A percentile compares a stretch with the other conserved stretches of the same genome.
These are phyloP conservation scores for Lophochroa leadbeateri DNA, from an alignment of 2,113 vertebrate species.

Conservation along the genomic window DNA sequence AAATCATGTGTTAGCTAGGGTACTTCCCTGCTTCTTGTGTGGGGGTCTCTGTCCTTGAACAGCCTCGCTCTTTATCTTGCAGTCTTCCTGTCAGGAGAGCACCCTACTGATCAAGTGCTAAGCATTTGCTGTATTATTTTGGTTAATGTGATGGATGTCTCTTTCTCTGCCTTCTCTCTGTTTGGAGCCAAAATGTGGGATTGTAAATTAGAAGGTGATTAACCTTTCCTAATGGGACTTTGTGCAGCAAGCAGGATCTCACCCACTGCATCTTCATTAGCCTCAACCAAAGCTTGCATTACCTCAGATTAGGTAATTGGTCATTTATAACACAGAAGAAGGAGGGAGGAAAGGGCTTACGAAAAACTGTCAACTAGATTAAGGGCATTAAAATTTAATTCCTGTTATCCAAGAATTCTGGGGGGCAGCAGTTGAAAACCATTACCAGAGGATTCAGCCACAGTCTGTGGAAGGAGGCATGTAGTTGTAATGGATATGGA, in stretches of 20 bases:
- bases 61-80: neutral
- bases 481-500: neutral
- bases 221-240: conserved; percentile 69
- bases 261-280: conserved; percentile 69
- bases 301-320: conserved; percentile 68
- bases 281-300: conserved; percentile 50
- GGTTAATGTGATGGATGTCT: conserved; percentile 66
- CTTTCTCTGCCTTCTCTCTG: conserved; percentile 43
- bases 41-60: neutral
- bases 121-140: conserved; percentile 37
- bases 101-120: neutral
- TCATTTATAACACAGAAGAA: conserved; percentile 62
- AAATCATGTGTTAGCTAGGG: neutral
- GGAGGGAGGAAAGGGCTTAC: conserved; percentile 4
- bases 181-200: conserved; percentile 53
- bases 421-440: neutral
- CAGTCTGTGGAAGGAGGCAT: neutral
- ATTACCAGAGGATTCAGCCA: neutral
- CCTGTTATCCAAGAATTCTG: conserved; percentile 34
- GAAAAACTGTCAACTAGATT: conserved; percentile 42
- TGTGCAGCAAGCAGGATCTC: conserved; percentile 48
- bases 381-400: conserved; percentile 52
- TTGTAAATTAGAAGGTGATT: conserved; percentile 68
- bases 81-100: neutral
- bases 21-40: neutral